Conservation (phyloP, 2,113 vertebrate species). For the Machaerirhynchus nigripectus region DNA sequence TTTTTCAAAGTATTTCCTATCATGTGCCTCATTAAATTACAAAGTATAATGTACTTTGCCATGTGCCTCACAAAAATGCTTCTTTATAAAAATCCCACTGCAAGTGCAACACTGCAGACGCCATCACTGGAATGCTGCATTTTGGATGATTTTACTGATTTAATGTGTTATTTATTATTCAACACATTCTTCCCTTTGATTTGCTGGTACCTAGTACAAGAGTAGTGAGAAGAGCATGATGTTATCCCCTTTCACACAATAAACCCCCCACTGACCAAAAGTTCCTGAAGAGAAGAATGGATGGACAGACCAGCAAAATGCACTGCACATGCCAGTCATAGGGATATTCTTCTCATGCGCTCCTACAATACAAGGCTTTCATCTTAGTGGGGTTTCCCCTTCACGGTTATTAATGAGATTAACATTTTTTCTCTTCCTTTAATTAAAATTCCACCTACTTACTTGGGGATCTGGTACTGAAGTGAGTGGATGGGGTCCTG, state of each 20-base stretch:
- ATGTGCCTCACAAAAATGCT: background rate
- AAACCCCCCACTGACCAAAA: background rate
- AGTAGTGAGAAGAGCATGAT: background rate
- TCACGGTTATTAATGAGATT: background rate
- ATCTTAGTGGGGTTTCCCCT: constrained; percentile 8
- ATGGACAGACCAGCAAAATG: background rate
- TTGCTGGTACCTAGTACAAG: background rate
- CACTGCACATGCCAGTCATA: background rate
- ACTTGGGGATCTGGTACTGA: background rate
- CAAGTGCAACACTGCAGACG: background rate
- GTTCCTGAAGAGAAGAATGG: background rate
- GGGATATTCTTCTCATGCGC: background rate
- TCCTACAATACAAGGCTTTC: background rate
- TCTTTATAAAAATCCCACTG: background rate
- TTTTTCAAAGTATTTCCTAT: background rate
- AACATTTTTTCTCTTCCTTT: background rate
- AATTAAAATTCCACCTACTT: constrained; percentile 38
- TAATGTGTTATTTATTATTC: background rate
- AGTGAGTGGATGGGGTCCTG: background rate
- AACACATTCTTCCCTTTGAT: background rate
- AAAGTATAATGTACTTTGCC: background rate
- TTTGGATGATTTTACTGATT: background rate
- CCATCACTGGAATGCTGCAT: background rate
- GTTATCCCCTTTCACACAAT: background rate
- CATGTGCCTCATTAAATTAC: accelerated